Percentiles rank a stretch among this genome's conserved stretches.
Conservation (phyloP, 1,140 invertebrate genomes). For the Eupristina koningsbergeri region DNA sequence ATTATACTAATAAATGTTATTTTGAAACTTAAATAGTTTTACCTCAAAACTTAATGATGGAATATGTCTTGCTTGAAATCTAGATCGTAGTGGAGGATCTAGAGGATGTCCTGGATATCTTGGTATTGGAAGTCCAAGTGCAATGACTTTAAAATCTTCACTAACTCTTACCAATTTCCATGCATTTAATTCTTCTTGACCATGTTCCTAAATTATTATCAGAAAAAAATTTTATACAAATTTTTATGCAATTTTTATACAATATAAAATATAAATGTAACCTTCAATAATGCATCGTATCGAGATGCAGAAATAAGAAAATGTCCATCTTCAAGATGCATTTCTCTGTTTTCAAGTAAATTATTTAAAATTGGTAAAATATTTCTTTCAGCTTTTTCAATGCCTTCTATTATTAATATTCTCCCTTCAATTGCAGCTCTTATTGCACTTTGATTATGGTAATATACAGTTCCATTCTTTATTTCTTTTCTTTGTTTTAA, state of each 20-base stretch:
- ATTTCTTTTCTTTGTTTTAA: constrained; percentile 97
- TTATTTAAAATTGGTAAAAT: constrained; percentile 98
- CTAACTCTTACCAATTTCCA: constrained; percentile 92
- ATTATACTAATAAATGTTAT: too few relatives aligned
- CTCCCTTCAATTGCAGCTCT: constrained; percentile 90
- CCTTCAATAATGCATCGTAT: constrained; percentile 92
- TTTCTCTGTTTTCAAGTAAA: constrained; percentile 97
- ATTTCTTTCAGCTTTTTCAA: constrained; percentile 98
- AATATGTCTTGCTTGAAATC: constrained; percentile 94
- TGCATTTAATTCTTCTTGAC: constrained; percentile 83
- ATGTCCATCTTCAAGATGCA: constrained; percentile 96
- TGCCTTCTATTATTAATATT: constrained; percentile 94
- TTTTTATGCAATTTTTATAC: constrained; percentile 5
- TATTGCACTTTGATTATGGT: constrained; percentile 96
- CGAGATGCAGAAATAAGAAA: constrained; percentile 90
- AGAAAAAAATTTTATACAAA: background rate
- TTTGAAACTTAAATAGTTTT: constrained; percentile 42
- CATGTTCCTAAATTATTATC: constrained; percentile 79
- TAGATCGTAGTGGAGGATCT: constrained; percentile 94
- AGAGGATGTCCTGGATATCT: constrained; percentile 92
- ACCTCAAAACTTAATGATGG: constrained; percentile 77
- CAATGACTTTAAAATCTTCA: constrained; percentile 93
- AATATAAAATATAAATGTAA: constrained; percentile 64
- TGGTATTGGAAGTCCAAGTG: constrained; percentile 90
- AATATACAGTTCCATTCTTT: constrained; percentile 86